phyloP scores from a whole-genome alignment of 2,888 invertebrate genomes.

The Catocala nupta region DNA sequence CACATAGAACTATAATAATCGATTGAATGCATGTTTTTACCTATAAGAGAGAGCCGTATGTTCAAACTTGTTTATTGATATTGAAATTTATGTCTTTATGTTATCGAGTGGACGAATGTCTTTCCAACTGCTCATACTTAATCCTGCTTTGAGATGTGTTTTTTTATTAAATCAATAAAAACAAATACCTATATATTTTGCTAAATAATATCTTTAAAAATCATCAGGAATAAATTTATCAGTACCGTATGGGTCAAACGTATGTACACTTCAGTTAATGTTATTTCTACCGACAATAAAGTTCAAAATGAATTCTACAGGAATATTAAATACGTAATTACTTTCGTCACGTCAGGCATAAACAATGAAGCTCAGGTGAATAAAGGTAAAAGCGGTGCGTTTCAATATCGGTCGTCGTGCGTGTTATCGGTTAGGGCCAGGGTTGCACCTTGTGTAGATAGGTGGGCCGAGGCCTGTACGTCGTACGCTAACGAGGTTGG shows the following conservation, averaged over 20 bases:
- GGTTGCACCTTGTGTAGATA: conserved; percentile 33
- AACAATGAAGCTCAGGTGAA: conserved; percentile 38
- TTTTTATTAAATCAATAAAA: too few relatives aligned
- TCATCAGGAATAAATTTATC: too few relatives aligned
- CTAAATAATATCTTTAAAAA: too few relatives aligned
- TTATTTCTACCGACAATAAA: conserved; percentile 29
- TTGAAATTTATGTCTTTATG: too few relatives aligned
- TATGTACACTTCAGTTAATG: conserved; percentile 3
- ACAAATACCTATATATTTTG: too few relatives aligned
- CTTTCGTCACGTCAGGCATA: conserved; percentile 44
- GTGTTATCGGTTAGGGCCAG: conserved; percentile 43
- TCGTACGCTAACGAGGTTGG: conserved; percentile 68
- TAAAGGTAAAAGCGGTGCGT: conserved; percentile 27
- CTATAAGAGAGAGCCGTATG: too few relatives aligned
- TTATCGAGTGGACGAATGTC: too few relatives aligned
- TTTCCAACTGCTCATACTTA: too few relatives aligned
- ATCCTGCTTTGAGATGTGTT: too few relatives aligned
- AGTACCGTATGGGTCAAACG: not conserved
- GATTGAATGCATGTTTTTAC: too few relatives aligned
- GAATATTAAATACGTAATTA: conserved; percentile 40
- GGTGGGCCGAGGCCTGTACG: conserved; percentile 34
- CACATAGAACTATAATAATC: too few relatives aligned
- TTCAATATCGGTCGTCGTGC: conserved; percentile 40
- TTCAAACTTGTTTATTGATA: too few relatives aligned
- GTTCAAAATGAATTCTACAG: conserved; percentile 26